Percentiles rank a stretch among this genome's conserved stretches.
phyloP scores from a whole-genome alignment of 2,113 vertebrate species.

The Gymnobelideus leadbeateri region DNA sequence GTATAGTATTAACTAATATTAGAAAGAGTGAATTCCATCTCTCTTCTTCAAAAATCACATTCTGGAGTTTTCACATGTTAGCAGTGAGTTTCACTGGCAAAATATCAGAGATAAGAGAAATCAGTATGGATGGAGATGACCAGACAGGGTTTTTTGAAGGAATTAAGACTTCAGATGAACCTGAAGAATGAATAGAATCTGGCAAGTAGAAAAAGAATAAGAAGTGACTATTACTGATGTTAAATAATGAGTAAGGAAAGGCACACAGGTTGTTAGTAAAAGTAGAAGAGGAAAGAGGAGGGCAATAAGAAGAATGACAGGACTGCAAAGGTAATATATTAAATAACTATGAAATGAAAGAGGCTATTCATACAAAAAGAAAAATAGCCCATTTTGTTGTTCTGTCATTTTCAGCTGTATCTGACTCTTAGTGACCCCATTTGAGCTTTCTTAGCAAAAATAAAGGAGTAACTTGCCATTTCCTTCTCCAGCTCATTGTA shows the following conservation, averaged over 20 bases:
- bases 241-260: background rate
- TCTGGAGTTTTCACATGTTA: background rate
- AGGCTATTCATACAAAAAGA: too few relatives aligned
- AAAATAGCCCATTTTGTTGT: too few relatives aligned
- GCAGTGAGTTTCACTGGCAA: background rate
- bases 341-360: background rate
- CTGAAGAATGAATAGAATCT: background rate
- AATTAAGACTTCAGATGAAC: background rate
- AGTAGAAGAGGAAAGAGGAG: background rate
- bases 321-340: background rate
- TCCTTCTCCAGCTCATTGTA: too few relatives aligned
- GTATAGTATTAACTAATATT: background rate
- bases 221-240: background rate
- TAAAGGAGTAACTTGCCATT: too few relatives aligned
- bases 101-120: background rate
- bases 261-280: background rate
- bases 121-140: background rate
- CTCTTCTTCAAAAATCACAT: background rate
- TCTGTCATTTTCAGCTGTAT: too few relatives aligned
- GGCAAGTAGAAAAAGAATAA: background rate
- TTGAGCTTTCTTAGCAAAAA: too few relatives aligned
- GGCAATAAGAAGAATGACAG: background rate
- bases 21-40: background rate
- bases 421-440: too few relatives aligned
- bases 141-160: background rate